These are phyloP conservation scores for Agrenia bidenticulata DNA, from an alignment of 2,888 invertebrate species.

Conservation along the genomic window DNA sequence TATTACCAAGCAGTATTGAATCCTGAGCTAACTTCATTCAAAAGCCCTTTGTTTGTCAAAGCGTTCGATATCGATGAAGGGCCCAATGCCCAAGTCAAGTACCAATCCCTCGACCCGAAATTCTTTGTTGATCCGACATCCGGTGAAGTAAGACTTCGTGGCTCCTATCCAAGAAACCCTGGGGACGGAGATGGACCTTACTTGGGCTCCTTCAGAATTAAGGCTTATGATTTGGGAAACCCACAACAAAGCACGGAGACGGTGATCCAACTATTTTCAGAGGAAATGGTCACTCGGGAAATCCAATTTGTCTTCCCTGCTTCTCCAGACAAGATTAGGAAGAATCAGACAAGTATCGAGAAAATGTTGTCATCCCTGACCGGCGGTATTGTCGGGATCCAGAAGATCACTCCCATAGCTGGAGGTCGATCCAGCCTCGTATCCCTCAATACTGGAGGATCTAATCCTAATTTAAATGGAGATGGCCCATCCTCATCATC, in stretches of 20 bases:
- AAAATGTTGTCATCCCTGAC: slow-evolving; percentile 75
- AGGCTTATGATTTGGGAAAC: slow-evolving; percentile 60
- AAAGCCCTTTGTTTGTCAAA: slow-evolving; percentile 73
- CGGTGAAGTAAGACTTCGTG: slow-evolving; percentile 45
- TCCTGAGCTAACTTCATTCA: slow-evolving; percentile 71
- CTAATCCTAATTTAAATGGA: not conserved
- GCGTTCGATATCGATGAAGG: slow-evolving; percentile 53
- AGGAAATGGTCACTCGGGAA: slow-evolving; percentile 72
- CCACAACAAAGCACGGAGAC: slow-evolving; percentile 74
- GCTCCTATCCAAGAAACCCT: slow-evolving; percentile 35
- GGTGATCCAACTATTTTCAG: slow-evolving; percentile 74
- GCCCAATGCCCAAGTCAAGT: slow-evolving; percentile 43
- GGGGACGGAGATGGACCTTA: slow-evolving; percentile 46
- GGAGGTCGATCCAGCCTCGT: not conserved
- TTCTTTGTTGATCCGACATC: slow-evolving; percentile 44
- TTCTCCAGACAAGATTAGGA: slow-evolving; percentile 63
- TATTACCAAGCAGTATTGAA: slow-evolving; percentile 79
- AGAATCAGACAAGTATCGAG: slow-evolving; percentile 71
- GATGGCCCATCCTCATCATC: not conserved
- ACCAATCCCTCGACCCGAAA: slow-evolving; percentile 41
- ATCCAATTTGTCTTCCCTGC: slow-evolving; percentile 77
- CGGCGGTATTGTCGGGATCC: slow-evolving; percentile 55
- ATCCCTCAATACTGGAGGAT: not conserved
- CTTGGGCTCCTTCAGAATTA: slow-evolving; percentile 43
- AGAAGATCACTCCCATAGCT: slow-evolving; percentile 23